Evolutionary conservation across 2,113 vertebrate genomes (phyloP).

Genomic region (Alces alces): DNA sequence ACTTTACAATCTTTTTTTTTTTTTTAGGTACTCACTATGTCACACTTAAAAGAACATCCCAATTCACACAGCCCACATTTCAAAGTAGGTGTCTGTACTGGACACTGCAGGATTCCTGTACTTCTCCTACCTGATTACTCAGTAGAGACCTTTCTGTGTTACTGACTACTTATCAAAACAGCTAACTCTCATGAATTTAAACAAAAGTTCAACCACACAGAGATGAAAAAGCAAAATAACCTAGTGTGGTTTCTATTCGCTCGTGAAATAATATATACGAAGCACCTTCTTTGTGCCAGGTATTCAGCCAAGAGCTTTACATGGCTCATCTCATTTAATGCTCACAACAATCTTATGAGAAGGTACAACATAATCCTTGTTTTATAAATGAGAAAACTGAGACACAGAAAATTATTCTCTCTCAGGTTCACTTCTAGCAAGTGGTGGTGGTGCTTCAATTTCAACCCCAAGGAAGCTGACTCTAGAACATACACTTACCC

Average conservation of each 20-base stretch:
- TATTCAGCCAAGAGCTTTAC: background rate
- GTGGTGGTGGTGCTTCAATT: background rate
- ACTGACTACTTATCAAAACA: background rate
- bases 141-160: background rate
- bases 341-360: background rate
- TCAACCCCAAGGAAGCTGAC: background rate
- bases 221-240: constrained; percentile 24
- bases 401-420: background rate
- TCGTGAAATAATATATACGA: background rate
- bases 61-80: background rate
- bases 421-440: background rate
- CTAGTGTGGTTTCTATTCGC: background rate
- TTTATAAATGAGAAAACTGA: background rate
- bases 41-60: background rate
- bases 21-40: background rate
- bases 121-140: background rate
- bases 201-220: background rate
- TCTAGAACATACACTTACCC: background rate
- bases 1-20: background rate
- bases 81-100: background rate
- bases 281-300: background rate
- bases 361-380: background rate
- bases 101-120: background rate
- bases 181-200: background rate
- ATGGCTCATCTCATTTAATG: background rate